Conservation (phyloP, 2,888 invertebrate species). For the Athalia circularis region DNA sequence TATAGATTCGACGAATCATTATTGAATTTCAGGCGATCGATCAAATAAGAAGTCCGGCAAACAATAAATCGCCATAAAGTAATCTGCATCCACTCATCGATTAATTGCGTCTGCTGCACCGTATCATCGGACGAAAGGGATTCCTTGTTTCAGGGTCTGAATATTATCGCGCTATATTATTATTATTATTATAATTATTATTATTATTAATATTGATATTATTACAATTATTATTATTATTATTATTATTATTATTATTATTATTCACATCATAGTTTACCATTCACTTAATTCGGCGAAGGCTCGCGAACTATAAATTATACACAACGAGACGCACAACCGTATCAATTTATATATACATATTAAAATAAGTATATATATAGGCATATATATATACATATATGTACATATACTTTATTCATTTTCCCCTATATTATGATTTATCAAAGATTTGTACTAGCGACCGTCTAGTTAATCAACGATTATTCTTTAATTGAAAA, state of each 20-base stretch:
- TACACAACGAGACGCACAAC: neutral
- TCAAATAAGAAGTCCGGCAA: constrained; percentile 71
- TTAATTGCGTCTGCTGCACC: constrained; percentile 33
- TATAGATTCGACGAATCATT: neutral
- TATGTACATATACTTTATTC: neutral
- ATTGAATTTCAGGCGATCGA: constrained; percentile 65
- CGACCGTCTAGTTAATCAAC: no score
- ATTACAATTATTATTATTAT: neutral
- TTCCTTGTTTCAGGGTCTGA: constrained; percentile 26
- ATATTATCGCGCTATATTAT: neutral
- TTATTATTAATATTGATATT: no score
- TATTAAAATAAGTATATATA: neutral
- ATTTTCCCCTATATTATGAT: neutral
- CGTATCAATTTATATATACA: neutral
- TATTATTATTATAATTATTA: neutral
- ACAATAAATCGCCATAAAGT: constrained; percentile 61
- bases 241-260: constrained; percentile 1
- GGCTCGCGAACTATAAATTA: constrained; percentile 10
- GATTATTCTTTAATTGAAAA: neutral
- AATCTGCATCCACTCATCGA: constrained; percentile 27
- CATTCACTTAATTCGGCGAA: constrained; percentile 24
- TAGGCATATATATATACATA: neutral
- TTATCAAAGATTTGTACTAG: no score
- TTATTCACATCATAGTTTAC: constrained; percentile 4
- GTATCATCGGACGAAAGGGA: constrained; percentile 33